These are phyloP conservation scores for Catocala fraxini DNA, from an alignment of 2,888 invertebrate genomes.

Conservation along the genomic window DNA sequence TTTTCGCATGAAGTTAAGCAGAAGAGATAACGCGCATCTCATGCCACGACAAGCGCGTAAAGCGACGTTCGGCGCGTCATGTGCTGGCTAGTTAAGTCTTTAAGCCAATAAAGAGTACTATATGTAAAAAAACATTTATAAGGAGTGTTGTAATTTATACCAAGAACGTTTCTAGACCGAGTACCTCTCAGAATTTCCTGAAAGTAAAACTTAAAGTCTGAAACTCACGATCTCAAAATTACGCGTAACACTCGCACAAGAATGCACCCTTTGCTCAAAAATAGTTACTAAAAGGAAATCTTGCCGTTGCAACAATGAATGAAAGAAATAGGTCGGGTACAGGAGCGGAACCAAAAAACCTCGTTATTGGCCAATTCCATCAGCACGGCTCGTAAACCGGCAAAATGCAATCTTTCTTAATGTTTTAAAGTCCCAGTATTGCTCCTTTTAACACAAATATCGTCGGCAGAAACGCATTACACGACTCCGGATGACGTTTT, in stretches of 20 bases:
- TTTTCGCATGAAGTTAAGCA: no score
- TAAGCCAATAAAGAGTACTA: no score
- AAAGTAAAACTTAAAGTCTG: no score
- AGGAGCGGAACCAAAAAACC: constrained; percentile 29
- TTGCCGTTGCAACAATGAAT: constrained; percentile 12
- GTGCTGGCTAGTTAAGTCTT: no score
- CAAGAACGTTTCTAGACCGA: no score
- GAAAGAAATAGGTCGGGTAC: constrained; percentile 25
- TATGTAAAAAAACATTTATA: no score
- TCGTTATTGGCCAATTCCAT: constrained; percentile 41
- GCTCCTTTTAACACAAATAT: constrained; percentile 40
- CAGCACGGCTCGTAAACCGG: constrained; percentile 28
- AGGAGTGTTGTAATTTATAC: no score
- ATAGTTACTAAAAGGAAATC: constrained; percentile 2
- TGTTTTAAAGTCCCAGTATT: constrained; percentile 34
- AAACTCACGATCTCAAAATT: no score
- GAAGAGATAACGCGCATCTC: no score
- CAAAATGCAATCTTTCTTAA: constrained; percentile 42
- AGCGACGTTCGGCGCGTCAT: no score
- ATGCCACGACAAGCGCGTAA: no score
- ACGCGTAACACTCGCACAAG: not conserved
- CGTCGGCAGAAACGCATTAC: constrained; percentile 27
- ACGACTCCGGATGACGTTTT: constrained; percentile 40
- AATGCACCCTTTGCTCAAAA: not conserved
- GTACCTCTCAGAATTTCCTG: no score